These are phyloP conservation scores for Platorchestia sp. DNA, from an alignment of 1,140 invertebrate genomes.

Conservation along the genomic window DNA sequence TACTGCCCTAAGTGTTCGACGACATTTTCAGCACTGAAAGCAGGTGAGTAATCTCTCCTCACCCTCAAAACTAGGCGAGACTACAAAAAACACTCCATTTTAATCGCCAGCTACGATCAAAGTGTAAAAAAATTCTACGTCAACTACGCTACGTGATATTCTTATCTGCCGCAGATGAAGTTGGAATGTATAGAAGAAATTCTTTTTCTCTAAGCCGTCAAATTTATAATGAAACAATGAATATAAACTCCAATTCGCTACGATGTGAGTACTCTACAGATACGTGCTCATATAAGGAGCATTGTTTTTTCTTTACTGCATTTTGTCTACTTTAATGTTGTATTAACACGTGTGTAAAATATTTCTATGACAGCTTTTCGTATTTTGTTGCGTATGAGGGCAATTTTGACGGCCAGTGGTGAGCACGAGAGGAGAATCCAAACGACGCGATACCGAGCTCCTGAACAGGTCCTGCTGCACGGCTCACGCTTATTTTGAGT, in stretches of 20 bases:
- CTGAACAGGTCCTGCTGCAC: neutral
- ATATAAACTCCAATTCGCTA: neutral
- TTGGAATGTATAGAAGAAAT: neutral
- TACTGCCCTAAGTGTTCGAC: neutral
- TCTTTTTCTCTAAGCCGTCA: neutral
- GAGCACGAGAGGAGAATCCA: neutral
- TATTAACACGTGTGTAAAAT: neutral
- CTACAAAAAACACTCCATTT: too few species aligned
- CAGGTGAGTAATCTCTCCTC: neutral
- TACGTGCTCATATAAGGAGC: neutral
- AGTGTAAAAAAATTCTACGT: neutral
- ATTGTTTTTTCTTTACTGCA: neutral
- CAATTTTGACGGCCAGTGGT: neutral
- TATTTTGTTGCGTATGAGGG: neutral
- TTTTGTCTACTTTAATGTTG: too few species aligned
- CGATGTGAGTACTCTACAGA: neutral
- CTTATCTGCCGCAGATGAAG: neutral
- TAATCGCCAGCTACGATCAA: neutral
- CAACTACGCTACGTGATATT: neutral
- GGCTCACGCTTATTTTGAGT: neutral
- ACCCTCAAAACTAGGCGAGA: neutral
- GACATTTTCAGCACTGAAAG: neutral
- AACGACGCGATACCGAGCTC: neutral
- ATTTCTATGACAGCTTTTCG: neutral
- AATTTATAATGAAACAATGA: neutral